Evolutionary conservation across 2,113 vertebrate species (phyloP).

Genomic region (Macrotis lagotis): DNA sequence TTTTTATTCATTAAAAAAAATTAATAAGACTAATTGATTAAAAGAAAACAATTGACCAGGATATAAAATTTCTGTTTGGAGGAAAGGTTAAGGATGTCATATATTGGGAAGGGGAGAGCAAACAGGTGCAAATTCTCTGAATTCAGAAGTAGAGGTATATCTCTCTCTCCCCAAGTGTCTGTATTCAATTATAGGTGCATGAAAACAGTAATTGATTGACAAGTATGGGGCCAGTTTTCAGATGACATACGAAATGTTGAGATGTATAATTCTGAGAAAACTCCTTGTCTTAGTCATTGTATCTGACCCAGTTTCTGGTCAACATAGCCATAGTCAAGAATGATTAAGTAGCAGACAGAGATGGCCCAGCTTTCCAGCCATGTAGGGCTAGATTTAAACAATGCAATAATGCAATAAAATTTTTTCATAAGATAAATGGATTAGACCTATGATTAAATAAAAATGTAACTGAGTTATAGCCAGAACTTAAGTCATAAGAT

Average conservation of each 20-base stretch:
- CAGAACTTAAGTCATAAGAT: background rate
- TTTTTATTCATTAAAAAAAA: background rate
- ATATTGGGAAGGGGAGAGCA: background rate
- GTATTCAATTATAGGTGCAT: background rate
- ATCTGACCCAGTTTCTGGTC: background rate
- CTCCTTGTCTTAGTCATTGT: background rate
- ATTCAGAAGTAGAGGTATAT: background rate
- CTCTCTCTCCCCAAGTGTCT: background rate
- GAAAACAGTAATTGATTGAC: background rate
- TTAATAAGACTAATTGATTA: background rate
- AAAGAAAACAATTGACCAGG: background rate
- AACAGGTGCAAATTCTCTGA: background rate
- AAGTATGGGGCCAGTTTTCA: background rate
- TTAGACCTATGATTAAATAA: background rate
- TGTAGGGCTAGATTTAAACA: background rate
- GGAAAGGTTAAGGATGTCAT: background rate
- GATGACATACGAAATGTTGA: background rate
- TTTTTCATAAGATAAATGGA: background rate
- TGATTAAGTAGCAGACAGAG: background rate
- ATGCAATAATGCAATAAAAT: background rate
- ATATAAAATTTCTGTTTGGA: background rate
- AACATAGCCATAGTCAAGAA: background rate
- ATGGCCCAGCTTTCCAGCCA: background rate
- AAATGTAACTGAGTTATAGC: background rate
- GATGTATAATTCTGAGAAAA: background rate